Evolutionary conservation across 1,140 invertebrate genomes (phyloP), one percentile per base, ranked within the genome.

Genomic region (Drosophila varians): DNA sequence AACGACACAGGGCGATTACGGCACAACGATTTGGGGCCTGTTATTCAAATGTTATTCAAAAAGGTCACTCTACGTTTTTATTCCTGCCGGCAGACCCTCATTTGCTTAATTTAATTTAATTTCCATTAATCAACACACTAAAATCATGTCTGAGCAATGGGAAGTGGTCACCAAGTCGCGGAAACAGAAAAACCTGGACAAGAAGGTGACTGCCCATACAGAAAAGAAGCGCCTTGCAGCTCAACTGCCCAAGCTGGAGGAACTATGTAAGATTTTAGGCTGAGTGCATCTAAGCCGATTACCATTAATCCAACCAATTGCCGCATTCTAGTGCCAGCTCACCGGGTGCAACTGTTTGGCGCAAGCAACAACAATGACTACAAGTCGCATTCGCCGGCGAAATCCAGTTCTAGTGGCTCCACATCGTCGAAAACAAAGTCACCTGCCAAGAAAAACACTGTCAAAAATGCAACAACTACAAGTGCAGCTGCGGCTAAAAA

Each of bases 141-240:
- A 12, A 53, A 18, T 53, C n/a, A 53, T 73, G 55, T 74, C 79
- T 64, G 80, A 75, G 52, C 94, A 95, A 87, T 96, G 95, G 95
- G 95, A 96, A 95, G 93, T 95, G 76, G 95, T 96, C 60, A 93
- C 93, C 36, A 95, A 94, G 83, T 94, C 92, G 53, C 95, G 95
- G 71, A 95, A 95, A 69, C 93, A 94, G 40, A 94, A 94, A 74
- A 93, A 92, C 84, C 52, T 90, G 1, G 89, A 90, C n/a, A 90
- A 88, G 43, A 90, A 90, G 40, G 70, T 90, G 2, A 53, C 23
- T 3, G 92, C 87, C 26, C 91, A 91, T 38, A 92, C 92, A 61
- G 72, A 88, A 47, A 91, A 92, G 75, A 93, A 94, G 82, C 92
- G 94, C 56, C 92, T 92, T 52, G 92, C 92, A 74, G 92, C 92